Percentiles rank a stretch among this genome's conserved stretches.
Conservation (phyloP, 2,888 invertebrate species). For the Synergus umbraculus region DNA sequence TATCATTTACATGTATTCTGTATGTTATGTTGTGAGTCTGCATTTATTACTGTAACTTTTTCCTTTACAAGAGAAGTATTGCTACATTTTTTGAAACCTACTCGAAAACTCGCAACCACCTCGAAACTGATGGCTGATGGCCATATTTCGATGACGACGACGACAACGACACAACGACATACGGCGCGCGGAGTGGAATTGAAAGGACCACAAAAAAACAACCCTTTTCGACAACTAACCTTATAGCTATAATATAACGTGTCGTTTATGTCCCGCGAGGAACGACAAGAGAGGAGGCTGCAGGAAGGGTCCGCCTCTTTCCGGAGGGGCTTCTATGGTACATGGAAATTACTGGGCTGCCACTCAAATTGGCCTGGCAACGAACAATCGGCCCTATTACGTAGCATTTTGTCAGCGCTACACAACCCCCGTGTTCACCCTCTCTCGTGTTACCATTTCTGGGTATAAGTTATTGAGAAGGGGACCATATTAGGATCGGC, state of each 20-base stretch:
- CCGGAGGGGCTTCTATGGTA: slow-evolving; percentile 59
- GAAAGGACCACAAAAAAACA: slow-evolving; percentile 52
- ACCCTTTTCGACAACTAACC: slow-evolving; percentile 59
- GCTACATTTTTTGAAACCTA: too few relatives aligned
- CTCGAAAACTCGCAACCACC: too few relatives aligned
- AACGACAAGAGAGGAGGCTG: slow-evolving; percentile 54
- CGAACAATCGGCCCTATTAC: slow-evolving; percentile 77
- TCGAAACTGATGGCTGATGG: too few relatives aligned
- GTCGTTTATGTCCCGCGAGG: slow-evolving; percentile 57
- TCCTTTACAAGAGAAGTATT: too few relatives aligned
- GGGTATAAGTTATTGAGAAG: slow-evolving; percentile 46
- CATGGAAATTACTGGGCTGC: slow-evolving; percentile 73
- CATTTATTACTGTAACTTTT: too few relatives aligned
- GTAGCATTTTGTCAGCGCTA: slow-evolving; percentile 71
- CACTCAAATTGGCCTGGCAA: slow-evolving; percentile 76
- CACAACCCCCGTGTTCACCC: slow-evolving; percentile 53
- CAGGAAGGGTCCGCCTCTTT: slow-evolving; percentile 63
- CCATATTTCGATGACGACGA: too few relatives aligned
- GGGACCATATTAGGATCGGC: slow-evolving; percentile 54
- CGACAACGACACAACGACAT: slow-evolving; percentile 57
- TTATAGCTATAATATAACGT: slow-evolving; percentile 53
- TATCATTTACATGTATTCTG: too few relatives aligned
- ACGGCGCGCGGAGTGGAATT: slow-evolving; percentile 62
- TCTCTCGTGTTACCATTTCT: slow-evolving; percentile 59
- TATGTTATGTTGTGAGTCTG: too few relatives aligned